Conservation (phyloP, 2,797 vertebrate species). For the Notolabrus celidotus region DNA sequence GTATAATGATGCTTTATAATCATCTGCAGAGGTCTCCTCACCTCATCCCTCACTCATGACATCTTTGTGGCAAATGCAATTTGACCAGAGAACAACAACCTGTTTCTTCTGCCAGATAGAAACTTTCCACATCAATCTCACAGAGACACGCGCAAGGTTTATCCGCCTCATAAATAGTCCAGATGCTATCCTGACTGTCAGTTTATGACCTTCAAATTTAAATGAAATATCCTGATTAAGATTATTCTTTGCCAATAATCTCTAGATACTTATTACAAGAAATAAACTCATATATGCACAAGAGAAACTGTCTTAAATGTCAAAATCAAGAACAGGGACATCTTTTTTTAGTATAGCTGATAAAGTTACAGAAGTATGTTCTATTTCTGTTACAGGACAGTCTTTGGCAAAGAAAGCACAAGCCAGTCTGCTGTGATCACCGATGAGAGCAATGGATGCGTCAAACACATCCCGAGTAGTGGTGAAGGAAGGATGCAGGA, state of each 20-base stretch:
- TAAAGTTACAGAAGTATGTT: too few relatives aligned
- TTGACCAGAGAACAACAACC: constrained; percentile 68
- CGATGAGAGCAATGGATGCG: too few relatives aligned
- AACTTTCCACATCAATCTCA: constrained; percentile 47
- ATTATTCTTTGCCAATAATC: constrained; percentile 15
- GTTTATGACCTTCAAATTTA: constrained; percentile 11
- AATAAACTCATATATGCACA: not conserved
- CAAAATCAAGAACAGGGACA: too few relatives aligned
- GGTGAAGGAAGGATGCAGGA: too few relatives aligned
- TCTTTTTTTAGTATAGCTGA: too few relatives aligned
- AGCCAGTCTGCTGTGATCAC: too few relatives aligned
- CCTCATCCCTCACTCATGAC: constrained; percentile 64
- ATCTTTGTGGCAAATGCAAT: constrained; percentile 67
- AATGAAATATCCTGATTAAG: constrained; percentile 9
- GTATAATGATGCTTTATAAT: constrained; percentile 71
- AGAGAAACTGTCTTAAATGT: too few relatives aligned
- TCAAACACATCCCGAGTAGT: too few relatives aligned
- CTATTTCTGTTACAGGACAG: too few relatives aligned
- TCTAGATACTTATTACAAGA: not conserved
- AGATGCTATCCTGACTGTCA: not conserved
- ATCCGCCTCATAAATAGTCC: constrained; percentile 36
- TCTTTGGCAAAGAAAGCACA: too few relatives aligned
- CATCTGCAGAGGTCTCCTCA: constrained; percentile 59
- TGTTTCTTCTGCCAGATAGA: constrained; percentile 34
- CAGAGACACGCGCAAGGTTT: not conserved